Evolutionary conservation across 2,888 invertebrate genomes (phyloP), one percentile per base, ranked within the genome.

Genomic region (Watsonalla cultraria): DNA sequence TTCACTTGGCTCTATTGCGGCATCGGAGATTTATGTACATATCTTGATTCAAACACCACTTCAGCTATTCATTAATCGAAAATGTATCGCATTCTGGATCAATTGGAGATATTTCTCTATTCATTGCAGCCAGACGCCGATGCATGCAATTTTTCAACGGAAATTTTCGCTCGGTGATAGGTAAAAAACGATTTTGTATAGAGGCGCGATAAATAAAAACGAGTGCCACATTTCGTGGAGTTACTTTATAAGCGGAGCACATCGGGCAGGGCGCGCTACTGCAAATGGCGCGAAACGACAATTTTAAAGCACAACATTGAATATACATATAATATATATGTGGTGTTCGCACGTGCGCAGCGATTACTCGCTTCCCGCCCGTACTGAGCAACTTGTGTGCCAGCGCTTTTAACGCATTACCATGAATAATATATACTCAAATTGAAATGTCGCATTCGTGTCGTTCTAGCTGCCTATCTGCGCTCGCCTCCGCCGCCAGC

Each of bases 371-470:
- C 79, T 75, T 65, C 68, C 75, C 76, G 74, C 79, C 68, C 75
- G 72, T 69, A 73, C 76, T 66, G 74, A 82, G 80, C 80, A 78
- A 82, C 80, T 82, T 80, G 82, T 84, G 80, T 82, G 85, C 77
- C 76, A 73, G 80, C 80, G 88, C 89, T 90, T 89, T 88, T 88
- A 90, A 88, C 88, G 89, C 85, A 89, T 89, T 90, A 90, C 87
- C 88, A 84, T 90, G 90, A 89, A 90, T 90, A 90, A 90, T 87
- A 90, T 89, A 90, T 86, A 76, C 83, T 81, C 83, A 89, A 89
- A 90, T 90, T 90, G 90, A 90, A 89, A 89, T 86, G 88, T 88
- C 90, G 90, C 84, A 86, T 87, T 87, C 86, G 79, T 77, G 84
- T 84, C 84, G 84, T 83, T 84, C 81, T 74, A 72, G 73, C 80